These are phyloP conservation scores for Lamellibrachia luymesi DNA, from an alignment of 1,140 invertebrate genomes.

Conservation along the genomic window DNA sequence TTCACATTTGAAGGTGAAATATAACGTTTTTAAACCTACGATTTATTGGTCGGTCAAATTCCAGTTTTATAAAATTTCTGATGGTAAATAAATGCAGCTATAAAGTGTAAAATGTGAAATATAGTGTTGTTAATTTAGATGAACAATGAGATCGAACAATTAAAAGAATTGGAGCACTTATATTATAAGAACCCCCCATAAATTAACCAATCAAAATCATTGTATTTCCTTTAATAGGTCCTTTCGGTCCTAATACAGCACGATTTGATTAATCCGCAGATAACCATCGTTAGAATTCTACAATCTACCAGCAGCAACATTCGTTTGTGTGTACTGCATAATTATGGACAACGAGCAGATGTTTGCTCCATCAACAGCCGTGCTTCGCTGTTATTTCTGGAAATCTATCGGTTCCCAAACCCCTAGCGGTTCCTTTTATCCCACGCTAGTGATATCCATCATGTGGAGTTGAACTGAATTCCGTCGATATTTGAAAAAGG, in stretches of 20 bases:
- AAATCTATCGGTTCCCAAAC: background rate
- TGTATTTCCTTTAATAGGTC: background rate
- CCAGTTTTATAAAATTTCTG: too few species aligned
- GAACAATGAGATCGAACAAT: too few species aligned
- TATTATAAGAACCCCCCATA: too few species aligned
- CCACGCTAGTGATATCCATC: background rate
- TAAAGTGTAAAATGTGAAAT: too few species aligned
- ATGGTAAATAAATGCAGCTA: too few species aligned
- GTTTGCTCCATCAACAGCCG: background rate
- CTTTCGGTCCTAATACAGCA: background rate
- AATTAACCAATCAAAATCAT: too few species aligned
- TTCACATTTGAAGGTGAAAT: too few species aligned
- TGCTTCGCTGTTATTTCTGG: background rate
- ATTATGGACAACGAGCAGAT: background rate
- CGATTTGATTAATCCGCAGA: background rate
- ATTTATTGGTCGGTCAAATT: too few species aligned
- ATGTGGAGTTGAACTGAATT: background rate
- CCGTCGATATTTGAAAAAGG: background rate
- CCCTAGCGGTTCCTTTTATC: background rate
- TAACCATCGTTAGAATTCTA: background rate
- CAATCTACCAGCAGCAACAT: background rate
- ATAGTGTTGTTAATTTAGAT: too few species aligned
- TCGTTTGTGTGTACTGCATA: background rate
- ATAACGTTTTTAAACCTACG: too few species aligned
- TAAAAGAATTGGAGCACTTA: too few species aligned